phyloP scores from a whole-genome alignment of 2,797 vertebrate species.

The Anomalospiza imberbis region DNA sequence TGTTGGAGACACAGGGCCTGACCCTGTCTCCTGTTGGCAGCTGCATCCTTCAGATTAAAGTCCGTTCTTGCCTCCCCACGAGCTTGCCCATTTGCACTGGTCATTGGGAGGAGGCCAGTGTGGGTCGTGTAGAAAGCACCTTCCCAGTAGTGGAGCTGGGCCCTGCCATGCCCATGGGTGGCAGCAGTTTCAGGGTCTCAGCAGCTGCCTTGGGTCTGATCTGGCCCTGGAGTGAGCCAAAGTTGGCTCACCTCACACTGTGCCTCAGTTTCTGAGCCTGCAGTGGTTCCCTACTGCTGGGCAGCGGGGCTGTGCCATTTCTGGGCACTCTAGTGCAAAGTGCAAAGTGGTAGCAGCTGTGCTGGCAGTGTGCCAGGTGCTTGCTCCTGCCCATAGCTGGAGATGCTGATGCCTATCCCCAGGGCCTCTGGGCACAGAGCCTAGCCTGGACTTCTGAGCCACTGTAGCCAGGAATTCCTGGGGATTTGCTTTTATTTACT shows the following conservation, averaged over 20 bases:
- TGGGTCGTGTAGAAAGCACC: rapidly evolving
- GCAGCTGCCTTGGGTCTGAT: not conserved
- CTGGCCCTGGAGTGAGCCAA: not conserved
- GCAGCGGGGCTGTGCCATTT: rapidly evolving
- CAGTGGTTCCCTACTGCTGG: not conserved
- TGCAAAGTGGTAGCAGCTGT: not conserved
- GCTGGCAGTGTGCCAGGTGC: not conserved
- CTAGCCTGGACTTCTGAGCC: not conserved
- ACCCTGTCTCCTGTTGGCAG: not conserved
- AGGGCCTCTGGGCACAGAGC: not conserved
- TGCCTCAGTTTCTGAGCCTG: not conserved
- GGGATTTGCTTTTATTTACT: not conserved
- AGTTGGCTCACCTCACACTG: not conserved
- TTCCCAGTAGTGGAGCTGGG: not conserved
- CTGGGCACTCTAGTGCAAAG: not conserved
- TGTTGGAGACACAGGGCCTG: not conserved
- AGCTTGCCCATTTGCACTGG: not conserved
- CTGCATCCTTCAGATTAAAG: not conserved
- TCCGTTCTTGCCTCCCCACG: not conserved
- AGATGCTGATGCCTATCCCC: not conserved
- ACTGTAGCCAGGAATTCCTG: not conserved
- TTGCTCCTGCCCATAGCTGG: not conserved
- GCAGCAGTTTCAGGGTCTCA: not conserved
- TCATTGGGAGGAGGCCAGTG: not conserved
- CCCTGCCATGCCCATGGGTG: not conserved